A percentile compares a stretch with the other conserved stretches of the same genome.
Evolutionary conservation across 1,140 invertebrate genomes (phyloP).

Genomic region (Medauroidea extradentata): DNA sequence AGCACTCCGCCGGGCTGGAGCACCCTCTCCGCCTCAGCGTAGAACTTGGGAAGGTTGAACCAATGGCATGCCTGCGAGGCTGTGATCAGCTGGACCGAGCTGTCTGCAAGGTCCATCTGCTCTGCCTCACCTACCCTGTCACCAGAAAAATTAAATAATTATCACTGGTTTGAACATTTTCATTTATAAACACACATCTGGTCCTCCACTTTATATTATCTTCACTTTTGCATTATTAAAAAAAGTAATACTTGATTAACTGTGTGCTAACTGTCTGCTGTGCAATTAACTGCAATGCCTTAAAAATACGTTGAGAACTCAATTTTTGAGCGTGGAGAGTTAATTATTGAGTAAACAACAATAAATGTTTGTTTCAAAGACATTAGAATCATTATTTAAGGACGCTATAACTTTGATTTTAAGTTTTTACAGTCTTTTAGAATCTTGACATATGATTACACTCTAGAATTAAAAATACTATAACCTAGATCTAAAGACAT

Average conservation of each 20-base stretch:
- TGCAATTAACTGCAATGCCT: too few relatives aligned
- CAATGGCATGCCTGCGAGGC: slow-evolving; percentile 45
- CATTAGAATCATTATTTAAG: too few relatives aligned
- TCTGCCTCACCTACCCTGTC: slow-evolving; percentile 38
- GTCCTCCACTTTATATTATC: not conserved
- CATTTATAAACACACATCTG: not conserved
- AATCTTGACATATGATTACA: too few relatives aligned
- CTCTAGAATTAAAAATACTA: too few relatives aligned
- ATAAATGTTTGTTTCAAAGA: too few relatives aligned
- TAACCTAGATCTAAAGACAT: too few relatives aligned
- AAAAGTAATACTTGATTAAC: not conserved
- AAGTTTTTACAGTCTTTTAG: too few relatives aligned
- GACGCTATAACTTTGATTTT: too few relatives aligned
- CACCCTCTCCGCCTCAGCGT: slow-evolving; percentile 42
- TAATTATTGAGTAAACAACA: too few relatives aligned
- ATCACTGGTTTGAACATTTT: not conserved
- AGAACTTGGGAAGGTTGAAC: slow-evolving; percentile 47
- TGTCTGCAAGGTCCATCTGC: slow-evolving; percentile 29
- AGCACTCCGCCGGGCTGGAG: slow-evolving; percentile 42
- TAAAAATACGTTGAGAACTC: not conserved
- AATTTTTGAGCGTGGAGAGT: not conserved
- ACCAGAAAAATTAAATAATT: slow-evolving; percentile 13
- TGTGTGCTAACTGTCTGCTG: too few relatives aligned
- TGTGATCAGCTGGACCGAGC: slow-evolving; percentile 42
- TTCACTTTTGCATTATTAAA: not conserved